Percentiles rank a stretch among this genome's conserved stretches.
phyloP scores from a whole-genome alignment of 2,113 vertebrate species.

The Malurus melanocephalus region DNA sequence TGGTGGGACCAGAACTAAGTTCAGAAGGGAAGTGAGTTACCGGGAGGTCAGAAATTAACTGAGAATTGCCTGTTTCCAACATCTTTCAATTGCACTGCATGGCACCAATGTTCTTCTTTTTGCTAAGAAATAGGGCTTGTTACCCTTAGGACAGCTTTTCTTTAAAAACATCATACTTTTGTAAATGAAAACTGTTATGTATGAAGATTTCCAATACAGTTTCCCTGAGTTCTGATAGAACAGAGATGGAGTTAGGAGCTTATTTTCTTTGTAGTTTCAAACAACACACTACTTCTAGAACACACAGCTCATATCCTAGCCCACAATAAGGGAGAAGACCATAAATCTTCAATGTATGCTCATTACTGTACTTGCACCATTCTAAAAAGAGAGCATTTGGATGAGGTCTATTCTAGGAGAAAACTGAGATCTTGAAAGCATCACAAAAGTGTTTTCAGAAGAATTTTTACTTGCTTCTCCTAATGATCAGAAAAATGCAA shows the following conservation, averaged over 20 bases:
- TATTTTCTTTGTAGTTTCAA: conserved; percentile 27
- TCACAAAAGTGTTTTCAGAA: background rate
- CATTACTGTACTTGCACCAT: background rate
- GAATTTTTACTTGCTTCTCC: background rate
- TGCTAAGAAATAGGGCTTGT: background rate
- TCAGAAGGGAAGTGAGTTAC: conserved; percentile 30
- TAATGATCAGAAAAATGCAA: background rate
- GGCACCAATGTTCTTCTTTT: background rate
- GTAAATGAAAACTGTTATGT: background rate
- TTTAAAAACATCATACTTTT: background rate
- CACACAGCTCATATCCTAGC: background rate
- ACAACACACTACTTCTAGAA: background rate
- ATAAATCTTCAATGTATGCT: background rate
- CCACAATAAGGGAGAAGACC: background rate
- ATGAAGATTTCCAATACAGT: background rate
- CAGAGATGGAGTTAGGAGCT: background rate
- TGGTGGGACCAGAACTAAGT: background rate
- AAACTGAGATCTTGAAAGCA: background rate
- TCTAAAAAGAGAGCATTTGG: background rate
- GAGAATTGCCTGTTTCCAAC: background rate
- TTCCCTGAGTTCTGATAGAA: background rate
- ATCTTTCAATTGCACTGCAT: background rate
- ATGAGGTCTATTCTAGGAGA: background rate
- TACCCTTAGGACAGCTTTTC: background rate
- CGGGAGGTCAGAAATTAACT: conserved; percentile 19